A percentile compares a stretch with the other conserved stretches of the same genome.
Evolutionary conservation across 1,140 invertebrate genomes (phyloP).

Genomic region (Drosophila sulfurigaster): DNA sequence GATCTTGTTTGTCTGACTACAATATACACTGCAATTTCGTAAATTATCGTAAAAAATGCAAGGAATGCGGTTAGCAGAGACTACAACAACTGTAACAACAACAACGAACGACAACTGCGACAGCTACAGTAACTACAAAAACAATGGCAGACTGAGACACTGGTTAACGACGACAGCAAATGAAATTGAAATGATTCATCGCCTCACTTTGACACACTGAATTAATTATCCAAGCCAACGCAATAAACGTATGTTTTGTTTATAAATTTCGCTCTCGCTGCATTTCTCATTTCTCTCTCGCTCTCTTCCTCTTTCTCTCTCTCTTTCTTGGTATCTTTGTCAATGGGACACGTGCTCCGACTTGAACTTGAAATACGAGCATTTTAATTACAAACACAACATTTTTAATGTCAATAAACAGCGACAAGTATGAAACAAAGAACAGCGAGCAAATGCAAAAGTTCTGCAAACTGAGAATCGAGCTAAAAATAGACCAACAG

Average conservation of each 20-base stretch:
- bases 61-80: constrained; percentile 66
- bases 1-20: constrained; percentile 35
- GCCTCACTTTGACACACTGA: constrained; percentile 66
- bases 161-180: constrained; percentile 40
- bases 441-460: constrained; percentile 8
- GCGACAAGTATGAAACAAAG: constrained; percentile 7
- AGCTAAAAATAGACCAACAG: constrained; percentile 53
- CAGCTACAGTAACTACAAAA: constrained; percentile 20
- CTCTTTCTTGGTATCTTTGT: constrained; percentile 9
- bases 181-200: constrained; percentile 63
- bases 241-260: constrained; percentile 9
- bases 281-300: neutral
- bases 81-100: constrained; percentile 22
- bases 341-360: constrained; percentile 47
- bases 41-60: constrained; percentile 71
- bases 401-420: constrained; percentile 67
- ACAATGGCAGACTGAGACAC: constrained; percentile 14
- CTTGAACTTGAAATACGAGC: constrained; percentile 71
- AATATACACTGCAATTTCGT: constrained; percentile 42
- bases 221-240: constrained; percentile 49
- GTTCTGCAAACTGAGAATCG: constrained; percentile 36
- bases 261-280: neutral
- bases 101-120: constrained; percentile 1
- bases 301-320: constrained; percentile 10
- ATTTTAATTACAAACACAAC: constrained; percentile 65